These are phyloP conservation scores for Eumerus sabulonum DNA, from an alignment of 2,888 invertebrate genomes.

Conservation along the genomic window DNA sequence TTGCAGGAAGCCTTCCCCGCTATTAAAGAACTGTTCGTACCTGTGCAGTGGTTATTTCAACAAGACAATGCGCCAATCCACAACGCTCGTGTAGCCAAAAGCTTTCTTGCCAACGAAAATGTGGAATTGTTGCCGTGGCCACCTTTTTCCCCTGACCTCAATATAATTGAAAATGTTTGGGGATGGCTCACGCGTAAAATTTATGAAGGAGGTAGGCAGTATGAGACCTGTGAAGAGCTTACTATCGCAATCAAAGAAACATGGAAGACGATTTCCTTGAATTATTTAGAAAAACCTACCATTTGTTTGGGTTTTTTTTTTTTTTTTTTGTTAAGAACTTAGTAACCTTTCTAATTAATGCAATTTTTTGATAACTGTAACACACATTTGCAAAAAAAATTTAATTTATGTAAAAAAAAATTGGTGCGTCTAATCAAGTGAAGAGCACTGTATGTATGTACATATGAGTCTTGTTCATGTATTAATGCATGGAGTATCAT, in stretches of 20 bases:
- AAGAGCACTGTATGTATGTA: no score
- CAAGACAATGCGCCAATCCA: conserved; percentile 53
- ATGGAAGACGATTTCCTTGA: conserved; percentile 4
- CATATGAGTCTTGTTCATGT: no score
- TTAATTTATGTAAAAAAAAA: background rate
- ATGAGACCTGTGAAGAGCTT: conserved; percentile 39
- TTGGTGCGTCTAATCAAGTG: no score
- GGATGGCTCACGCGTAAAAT: conserved; percentile 20
- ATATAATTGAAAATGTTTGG: conserved; percentile 33
- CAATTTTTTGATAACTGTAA: background rate
- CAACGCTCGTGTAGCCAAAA: conserved; percentile 46
- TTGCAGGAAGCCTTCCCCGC: conserved; percentile 50
- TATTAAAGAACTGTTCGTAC: conserved; percentile 42
- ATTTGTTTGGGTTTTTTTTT: background rate
- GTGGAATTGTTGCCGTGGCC: conserved; percentile 38
- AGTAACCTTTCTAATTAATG: background rate
- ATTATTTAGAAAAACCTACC: background rate
- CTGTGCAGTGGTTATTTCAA: conserved; percentile 42
- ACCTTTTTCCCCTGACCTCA: conserved; percentile 46
- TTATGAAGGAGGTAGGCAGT: conserved; percentile 51
- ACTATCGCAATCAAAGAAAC: conserved; percentile 34
- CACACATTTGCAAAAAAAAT: conserved; percentile 1
- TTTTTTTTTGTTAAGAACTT: background rate
- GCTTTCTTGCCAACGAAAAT: conserved; percentile 41
- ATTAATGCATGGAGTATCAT: no score